Conservation (phyloP, 1,140 invertebrate genomes). For the Nautilus pompilius region DNA sequence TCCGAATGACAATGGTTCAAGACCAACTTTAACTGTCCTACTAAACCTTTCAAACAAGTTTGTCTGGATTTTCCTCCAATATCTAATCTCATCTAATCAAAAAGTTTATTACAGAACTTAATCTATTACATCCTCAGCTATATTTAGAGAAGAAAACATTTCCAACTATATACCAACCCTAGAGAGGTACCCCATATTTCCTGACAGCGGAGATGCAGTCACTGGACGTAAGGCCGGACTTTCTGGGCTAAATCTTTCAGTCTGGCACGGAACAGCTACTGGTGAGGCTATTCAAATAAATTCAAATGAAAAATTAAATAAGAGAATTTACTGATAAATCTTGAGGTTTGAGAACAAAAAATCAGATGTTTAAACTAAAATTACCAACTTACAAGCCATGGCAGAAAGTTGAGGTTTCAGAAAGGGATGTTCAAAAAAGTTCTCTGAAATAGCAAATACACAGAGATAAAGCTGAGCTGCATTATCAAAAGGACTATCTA, state of each 20-base stretch:
- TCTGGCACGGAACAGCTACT: conserved; percentile 48
- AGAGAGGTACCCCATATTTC: conserved; percentile 27
- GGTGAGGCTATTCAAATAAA: conserved; percentile 43
- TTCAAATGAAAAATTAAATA: neutral
- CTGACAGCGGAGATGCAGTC: conserved; percentile 39
- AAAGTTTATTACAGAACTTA: too few relatives aligned
- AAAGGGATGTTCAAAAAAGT: conserved; percentile 91
- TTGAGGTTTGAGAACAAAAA: neutral
- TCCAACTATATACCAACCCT: too few relatives aligned
- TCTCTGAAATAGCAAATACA: conserved; percentile 60
- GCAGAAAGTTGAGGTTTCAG: conserved; percentile 53
- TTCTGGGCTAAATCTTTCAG: conserved; percentile 38
- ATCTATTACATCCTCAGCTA: too few relatives aligned
- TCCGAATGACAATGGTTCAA: too few relatives aligned
- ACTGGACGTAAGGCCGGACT: conserved; percentile 37
- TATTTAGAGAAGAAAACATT: too few relatives aligned
- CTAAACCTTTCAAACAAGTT: too few relatives aligned
- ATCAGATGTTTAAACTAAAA: neutral
- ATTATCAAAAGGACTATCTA: neutral
- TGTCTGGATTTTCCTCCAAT: too few relatives aligned
- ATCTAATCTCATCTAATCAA: too few relatives aligned
- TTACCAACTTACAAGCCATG: conserved; percentile 40
- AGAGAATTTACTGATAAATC: neutral
- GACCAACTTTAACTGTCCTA: too few relatives aligned
- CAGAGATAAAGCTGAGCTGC: neutral